These are phyloP conservation scores for Turdus rufiventris DNA, from an alignment of 2,113 vertebrate species.

Conservation along the genomic window DNA sequence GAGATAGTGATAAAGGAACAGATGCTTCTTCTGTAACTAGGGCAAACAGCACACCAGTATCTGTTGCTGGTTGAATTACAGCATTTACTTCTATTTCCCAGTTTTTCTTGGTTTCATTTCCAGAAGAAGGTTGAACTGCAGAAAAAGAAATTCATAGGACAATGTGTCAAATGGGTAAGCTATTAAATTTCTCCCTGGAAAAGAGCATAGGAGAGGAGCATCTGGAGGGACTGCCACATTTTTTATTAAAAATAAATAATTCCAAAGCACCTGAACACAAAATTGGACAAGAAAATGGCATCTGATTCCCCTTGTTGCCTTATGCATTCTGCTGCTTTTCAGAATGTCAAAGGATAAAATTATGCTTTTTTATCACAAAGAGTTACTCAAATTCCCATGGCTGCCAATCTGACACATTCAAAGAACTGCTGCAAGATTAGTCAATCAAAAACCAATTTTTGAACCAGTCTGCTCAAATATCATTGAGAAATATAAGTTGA, in stretches of 20 bases:
- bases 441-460: neutral
- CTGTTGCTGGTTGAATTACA: slow-evolving; percentile 81
- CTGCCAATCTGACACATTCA: neutral
- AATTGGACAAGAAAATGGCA: neutral
- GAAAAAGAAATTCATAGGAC: neutral
- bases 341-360: neutral
- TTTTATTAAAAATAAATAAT: neutral
- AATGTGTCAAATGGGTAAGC: neutral
- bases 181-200: neutral
- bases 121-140: slow-evolving; percentile 46
- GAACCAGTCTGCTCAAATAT: neutral
- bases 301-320: neutral
- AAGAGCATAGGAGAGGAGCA: neutral
- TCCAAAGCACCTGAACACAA: neutral
- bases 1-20: slow-evolving; percentile 84
- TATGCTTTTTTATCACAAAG: neutral
- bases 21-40: slow-evolving; percentile 77
- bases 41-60: slow-evolving; percentile 86
- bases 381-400: neutral
- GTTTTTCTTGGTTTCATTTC: slow-evolving; percentile 59
- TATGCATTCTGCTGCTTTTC: neutral
- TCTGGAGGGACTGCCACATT: neutral
- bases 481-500: neutral
- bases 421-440: neutral
- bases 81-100: slow-evolving; percentile 82